These are phyloP conservation scores for Hemiprocne comata DNA, from an alignment of 2,113 vertebrate species.

Conservation along the genomic window DNA sequence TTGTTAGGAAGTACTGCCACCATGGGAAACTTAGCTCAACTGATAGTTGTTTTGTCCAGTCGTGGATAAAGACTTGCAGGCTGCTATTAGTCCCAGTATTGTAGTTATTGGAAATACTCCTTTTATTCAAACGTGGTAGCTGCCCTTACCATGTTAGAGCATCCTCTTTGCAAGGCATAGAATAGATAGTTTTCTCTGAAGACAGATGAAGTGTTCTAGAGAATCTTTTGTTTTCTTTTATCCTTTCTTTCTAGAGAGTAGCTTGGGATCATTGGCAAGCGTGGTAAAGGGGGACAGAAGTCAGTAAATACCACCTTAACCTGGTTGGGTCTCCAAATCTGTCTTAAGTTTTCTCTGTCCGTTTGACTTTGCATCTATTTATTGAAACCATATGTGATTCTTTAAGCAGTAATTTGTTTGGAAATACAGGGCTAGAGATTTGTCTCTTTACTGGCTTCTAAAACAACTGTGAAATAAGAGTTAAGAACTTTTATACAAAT, in stretches of 20 bases:
- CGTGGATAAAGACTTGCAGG: background rate
- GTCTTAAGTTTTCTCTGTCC: background rate
- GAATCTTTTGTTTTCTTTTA: background rate
- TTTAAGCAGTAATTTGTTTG: conserved; percentile 33
- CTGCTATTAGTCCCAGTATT: background rate
- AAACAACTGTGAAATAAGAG: conserved; percentile 3
- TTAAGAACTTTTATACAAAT: conserved; percentile 24
- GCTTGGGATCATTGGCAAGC: background rate
- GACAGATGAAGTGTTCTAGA: background rate
- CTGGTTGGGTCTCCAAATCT: background rate
- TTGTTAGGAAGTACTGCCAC: background rate
- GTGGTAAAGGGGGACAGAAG: background rate
- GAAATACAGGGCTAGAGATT: conserved; percentile 11
- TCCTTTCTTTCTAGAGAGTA: background rate
- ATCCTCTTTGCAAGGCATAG: background rate
- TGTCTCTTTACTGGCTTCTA: background rate
- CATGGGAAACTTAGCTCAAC: background rate
- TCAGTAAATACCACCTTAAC: background rate
- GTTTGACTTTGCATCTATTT: background rate
- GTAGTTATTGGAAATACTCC: background rate
- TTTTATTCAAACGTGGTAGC: background rate
- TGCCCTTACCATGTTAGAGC: background rate
- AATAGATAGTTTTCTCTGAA: background rate
- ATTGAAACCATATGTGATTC: conserved; percentile 16
- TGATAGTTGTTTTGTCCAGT: background rate